phyloP scores from a whole-genome alignment of 2,888 invertebrate genomes.

The Hirtodrosophila duncani region DNA sequence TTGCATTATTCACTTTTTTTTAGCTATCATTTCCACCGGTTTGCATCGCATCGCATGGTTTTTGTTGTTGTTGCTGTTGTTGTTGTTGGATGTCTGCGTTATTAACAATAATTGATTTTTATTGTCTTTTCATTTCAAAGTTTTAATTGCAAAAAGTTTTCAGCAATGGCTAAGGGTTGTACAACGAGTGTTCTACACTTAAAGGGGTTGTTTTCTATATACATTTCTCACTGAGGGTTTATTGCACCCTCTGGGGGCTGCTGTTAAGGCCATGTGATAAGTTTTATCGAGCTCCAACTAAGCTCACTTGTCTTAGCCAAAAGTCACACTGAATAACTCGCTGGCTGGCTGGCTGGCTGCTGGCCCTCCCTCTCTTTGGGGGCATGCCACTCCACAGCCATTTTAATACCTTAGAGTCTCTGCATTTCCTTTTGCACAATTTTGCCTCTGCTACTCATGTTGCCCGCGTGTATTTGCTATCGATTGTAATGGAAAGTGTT shows the following conservation, averaged over 20 bases:
- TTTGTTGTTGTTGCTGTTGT: slow-evolving; percentile 4
- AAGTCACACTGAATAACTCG: slow-evolving; percentile 1
- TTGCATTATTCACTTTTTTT: background rate
- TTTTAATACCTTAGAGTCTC: no score
- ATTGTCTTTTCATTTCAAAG: slow-evolving; percentile 60
- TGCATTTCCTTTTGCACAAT: no score
- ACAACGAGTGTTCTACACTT: background rate
- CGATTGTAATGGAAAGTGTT: no score
- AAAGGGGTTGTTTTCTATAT: slow-evolving; percentile 33
- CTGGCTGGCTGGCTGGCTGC: no score
- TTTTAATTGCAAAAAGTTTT: slow-evolving; percentile 61
- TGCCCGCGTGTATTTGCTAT: no score
- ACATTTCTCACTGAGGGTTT: background rate
- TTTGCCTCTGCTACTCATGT: no score
- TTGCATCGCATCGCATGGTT: background rate
- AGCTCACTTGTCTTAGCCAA: slow-evolving; percentile 25
- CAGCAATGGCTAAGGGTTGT: slow-evolving; percentile 21
- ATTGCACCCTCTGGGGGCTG: slow-evolving; percentile 16
- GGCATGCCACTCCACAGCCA: no score
- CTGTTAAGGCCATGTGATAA: slow-evolving; percentile 40
- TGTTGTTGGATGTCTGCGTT: slow-evolving; percentile 22
- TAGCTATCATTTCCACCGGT: slow-evolving; percentile 5
- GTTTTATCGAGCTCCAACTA: no score
- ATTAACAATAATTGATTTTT: slow-evolving; percentile 70
- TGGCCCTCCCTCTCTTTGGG: no score